Evolutionary conservation across 1,140 invertebrate species (phyloP).

Genomic region (Ceratoteleas bidentatus): DNA sequence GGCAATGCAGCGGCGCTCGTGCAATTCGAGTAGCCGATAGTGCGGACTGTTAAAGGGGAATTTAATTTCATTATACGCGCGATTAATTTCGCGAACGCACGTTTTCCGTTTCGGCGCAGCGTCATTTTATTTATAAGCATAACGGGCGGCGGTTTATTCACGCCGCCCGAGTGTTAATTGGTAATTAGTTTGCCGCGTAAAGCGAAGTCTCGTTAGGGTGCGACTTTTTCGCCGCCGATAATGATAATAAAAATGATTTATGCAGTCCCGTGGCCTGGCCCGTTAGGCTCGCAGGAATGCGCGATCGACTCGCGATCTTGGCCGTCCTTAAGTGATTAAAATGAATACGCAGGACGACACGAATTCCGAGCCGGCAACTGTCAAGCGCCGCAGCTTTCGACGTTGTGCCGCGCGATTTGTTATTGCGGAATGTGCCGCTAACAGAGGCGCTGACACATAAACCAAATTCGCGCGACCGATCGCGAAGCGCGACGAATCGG

Average conservation of each 20-base stretch:
- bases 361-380: constrained; percentile 20
- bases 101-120: constrained; percentile 16
- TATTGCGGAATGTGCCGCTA: too few relatives aligned
- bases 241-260: constrained; percentile 43
- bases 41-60: constrained; percentile 19
- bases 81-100: constrained; percentile 22
- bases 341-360: constrained; percentile 42
- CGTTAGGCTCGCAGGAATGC: constrained; percentile 40
- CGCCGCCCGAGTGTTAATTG: constrained; percentile 11
- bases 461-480: constrained; percentile 26
- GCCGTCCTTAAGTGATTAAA: constrained; percentile 37
- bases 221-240: background rate
- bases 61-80: constrained; percentile 26
- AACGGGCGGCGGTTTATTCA: constrained; percentile 19
- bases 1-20: constrained; percentile 33
- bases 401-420: too few relatives aligned
- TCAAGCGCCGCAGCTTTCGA: constrained; percentile 3
- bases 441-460: constrained; percentile 21
- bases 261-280: constrained; percentile 8
- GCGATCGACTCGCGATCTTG: constrained; percentile 34
- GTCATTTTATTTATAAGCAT: constrained; percentile 33
- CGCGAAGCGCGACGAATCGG: too few relatives aligned
- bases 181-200: constrained; percentile 12
- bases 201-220: constrained; percentile 6
- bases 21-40: constrained; percentile 41